A percentile compares a stretch with the other conserved stretches of the same genome.
phyloP scores from a whole-genome alignment of 53 echinoderm and acorn worm genomes.

The Holothuria leucospilota region DNA sequence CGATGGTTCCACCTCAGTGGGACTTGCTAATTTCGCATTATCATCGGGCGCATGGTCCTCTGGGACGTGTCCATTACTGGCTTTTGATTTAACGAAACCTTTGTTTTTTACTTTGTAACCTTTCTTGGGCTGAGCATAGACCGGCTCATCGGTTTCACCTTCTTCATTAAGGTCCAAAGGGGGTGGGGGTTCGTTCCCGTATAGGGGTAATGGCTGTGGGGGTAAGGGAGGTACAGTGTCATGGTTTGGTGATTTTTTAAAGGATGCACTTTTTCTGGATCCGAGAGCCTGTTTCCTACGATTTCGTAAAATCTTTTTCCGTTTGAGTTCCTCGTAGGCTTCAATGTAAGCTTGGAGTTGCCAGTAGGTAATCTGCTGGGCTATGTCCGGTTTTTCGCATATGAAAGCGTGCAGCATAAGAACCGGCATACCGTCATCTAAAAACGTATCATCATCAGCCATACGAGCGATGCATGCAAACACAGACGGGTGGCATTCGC shows the following conservation, averaged over 20 bases:
- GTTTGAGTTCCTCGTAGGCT: slow-evolving; percentile 95
- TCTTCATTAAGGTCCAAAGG: slow-evolving; percentile 11
- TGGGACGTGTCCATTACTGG: neutral
- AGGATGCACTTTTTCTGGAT: neutral
- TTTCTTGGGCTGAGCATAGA: slow-evolving; percentile 17
- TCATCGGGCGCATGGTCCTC: neutral
- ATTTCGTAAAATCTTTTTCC: slow-evolving; percentile 79
- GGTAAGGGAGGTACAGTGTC: neutral
- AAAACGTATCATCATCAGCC: slow-evolving; percentile 67
- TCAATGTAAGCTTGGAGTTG: slow-evolving; percentile 99
- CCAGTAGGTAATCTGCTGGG: slow-evolving; percentile 93
- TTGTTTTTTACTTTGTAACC: slow-evolving; percentile 50
- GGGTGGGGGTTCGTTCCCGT: slow-evolving; percentile 23
- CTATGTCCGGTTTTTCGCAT: slow-evolving; percentile 83
- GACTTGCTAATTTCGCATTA: neutral
- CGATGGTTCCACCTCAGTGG: neutral
- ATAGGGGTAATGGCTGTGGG: slow-evolving; percentile 12
- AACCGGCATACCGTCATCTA: slow-evolving; percentile 61
- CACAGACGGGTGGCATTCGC: slow-evolving; percentile 81
- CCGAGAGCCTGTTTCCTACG: slow-evolving; percentile 71
- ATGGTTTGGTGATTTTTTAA: neutral
- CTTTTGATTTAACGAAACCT: slow-evolving; percentile 22
- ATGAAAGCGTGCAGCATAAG: slow-evolving; percentile 88
- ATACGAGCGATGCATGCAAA: slow-evolving; percentile 90
- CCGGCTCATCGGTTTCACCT: neutral